These are phyloP conservation scores for Watsonalla binaria DNA, from an alignment of 2,888 invertebrate genomes.

Conservation along the genomic window DNA sequence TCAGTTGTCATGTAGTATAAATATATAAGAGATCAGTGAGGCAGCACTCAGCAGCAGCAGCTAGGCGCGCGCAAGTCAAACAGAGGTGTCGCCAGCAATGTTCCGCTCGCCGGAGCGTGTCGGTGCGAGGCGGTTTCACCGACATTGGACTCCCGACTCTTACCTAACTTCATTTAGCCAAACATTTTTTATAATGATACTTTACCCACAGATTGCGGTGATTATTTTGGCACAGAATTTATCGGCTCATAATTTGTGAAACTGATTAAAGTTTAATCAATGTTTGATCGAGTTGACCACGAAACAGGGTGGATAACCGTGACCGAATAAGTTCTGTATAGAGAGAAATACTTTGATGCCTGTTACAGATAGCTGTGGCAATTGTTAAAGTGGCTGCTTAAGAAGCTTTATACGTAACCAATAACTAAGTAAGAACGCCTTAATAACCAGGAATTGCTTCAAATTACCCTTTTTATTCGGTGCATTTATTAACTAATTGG, in stretches of 20 bases:
- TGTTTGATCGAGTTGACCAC: slow-evolving; percentile 21
- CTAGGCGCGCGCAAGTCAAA: slow-evolving; percentile 35
- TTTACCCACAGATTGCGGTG: slow-evolving; percentile 38
- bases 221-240: slow-evolving; percentile 28
- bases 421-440: too few relatives aligned
- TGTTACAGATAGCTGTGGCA: neutral
- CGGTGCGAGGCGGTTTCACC: slow-evolving; percentile 51
- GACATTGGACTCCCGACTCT: slow-evolving; percentile 59
- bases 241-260: slow-evolving; percentile 15
- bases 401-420: too few relatives aligned
- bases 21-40: slow-evolving; percentile 2
- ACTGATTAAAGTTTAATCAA: slow-evolving; percentile 28
- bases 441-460: too few relatives aligned
- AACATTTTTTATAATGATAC: slow-evolving; percentile 40
- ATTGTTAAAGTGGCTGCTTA: too few relatives aligned
- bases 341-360: neutral
- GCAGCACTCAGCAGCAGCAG: neutral
- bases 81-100: slow-evolving; percentile 62
- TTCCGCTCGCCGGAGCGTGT: slow-evolving; percentile 62
- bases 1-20: neutral
- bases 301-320: slow-evolving; percentile 7
- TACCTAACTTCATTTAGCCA: slow-evolving; percentile 59
- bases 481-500: too few relatives aligned
- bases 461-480: too few relatives aligned
- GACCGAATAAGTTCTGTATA: neutral